Percentiles rank a stretch among this genome's conserved stretches.
Evolutionary conservation across 2,797 vertebrate genomes (phyloP).

Genomic region (Antrozous pallidus): DNA sequence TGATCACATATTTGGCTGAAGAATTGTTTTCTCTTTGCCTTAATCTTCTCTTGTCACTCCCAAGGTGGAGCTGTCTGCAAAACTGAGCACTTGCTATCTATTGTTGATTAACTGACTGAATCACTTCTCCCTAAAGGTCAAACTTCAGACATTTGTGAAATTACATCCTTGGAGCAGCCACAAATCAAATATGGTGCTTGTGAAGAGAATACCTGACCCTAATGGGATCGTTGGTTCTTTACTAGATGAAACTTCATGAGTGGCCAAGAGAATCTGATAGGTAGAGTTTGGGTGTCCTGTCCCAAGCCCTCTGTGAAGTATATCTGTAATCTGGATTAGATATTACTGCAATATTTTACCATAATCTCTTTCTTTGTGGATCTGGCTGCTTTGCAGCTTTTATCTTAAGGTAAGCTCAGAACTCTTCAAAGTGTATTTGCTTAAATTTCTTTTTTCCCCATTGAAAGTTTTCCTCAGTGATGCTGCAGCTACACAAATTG

Average conservation of each 20-base stretch:
- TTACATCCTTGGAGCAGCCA: background rate
- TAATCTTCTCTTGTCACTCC: background rate
- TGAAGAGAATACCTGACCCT: background rate
- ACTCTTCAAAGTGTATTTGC: constrained; percentile 9
- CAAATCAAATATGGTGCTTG: background rate
- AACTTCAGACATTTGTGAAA: constrained; percentile 20
- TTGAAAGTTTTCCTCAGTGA: constrained; percentile 25
- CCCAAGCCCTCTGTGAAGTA: background rate
- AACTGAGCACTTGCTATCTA: background rate
- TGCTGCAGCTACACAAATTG: constrained; percentile 11
- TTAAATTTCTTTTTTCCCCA: constrained; percentile 27
- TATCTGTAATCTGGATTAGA: background rate
- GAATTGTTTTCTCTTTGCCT: constrained; percentile 16
- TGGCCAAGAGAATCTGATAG: background rate
- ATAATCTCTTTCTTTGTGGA: background rate
- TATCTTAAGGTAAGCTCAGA: constrained; percentile 15
- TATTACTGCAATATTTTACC: constrained; percentile 21
- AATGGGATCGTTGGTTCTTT: constrained; percentile 23
- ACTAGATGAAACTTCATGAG: background rate
- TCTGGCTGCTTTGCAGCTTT: constrained; percentile 24
- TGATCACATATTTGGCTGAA: constrained; percentile 2
- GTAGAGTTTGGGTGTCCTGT: background rate
- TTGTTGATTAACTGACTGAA: background rate
- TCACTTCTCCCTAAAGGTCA: background rate
- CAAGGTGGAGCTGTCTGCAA: background rate